phyloP scores from a whole-genome alignment of 2,888 invertebrate genomes.

The Tenthredo notha region DNA sequence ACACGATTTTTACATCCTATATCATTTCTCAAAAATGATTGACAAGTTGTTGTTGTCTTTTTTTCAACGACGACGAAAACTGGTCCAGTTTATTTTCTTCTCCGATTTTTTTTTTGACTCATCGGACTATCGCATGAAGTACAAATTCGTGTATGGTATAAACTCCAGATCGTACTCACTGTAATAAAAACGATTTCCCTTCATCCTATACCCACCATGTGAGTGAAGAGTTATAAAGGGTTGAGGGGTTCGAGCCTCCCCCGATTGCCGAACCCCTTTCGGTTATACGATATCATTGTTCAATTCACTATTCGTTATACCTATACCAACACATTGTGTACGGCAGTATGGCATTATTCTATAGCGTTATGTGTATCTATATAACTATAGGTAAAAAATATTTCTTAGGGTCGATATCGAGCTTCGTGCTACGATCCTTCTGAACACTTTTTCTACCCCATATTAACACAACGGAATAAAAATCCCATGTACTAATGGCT shows the following conservation, averaged over 20 bases:
- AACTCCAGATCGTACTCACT: neutral
- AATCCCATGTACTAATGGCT: neutral
- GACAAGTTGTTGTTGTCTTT: neutral
- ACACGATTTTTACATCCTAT: neutral
- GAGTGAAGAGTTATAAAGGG: constrained; percentile 10
- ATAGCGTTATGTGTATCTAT: neutral
- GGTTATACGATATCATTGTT: constrained; percentile 31
- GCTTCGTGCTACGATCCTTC: neutral
- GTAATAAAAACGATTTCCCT: constrained; percentile 21
- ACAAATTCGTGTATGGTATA: neutral
- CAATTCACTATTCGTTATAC: constrained; percentile 34
- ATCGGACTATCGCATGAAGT: neutral
- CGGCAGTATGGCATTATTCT: constrained; percentile 18
- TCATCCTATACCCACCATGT: neutral
- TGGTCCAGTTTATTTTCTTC: neutral
- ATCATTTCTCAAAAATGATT: too few species aligned
- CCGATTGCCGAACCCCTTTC: constrained; percentile 4
- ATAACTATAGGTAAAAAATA: too few species aligned
- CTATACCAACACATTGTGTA: neutral
- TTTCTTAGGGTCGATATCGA: neutral
- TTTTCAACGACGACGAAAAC: neutral
- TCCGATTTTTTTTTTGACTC: neutral
- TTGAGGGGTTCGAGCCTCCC: constrained; percentile 27
- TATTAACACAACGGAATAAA: neutral
- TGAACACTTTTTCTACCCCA: neutral